These are phyloP conservation scores for Reticulitermes speratus DNA, from an alignment of 1,140 invertebrate genomes.

Conservation along the genomic window DNA sequence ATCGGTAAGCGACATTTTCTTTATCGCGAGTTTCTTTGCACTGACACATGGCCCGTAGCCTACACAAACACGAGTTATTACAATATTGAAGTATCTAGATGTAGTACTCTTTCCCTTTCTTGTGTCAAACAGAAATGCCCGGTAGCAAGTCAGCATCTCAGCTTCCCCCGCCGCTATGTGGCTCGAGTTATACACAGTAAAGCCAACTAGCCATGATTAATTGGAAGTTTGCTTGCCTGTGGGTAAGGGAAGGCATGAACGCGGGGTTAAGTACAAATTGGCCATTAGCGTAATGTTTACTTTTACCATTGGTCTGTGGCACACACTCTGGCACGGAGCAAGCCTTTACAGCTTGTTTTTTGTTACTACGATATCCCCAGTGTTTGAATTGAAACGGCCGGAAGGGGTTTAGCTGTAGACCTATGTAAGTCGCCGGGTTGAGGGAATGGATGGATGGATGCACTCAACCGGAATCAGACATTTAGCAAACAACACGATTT, in stretches of 20 bases:
- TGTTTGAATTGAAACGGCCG: not conserved
- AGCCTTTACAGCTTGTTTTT: constrained; percentile 7
- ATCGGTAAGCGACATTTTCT: not conserved
- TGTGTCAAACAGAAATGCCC: not conserved
- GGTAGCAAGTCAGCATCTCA: not conserved
- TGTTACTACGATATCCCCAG: not conserved
- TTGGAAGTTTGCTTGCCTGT: constrained; percentile 26
- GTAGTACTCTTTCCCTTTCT: too few species aligned
- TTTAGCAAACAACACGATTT: constrained; percentile 28
- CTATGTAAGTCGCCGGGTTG: not conserved
- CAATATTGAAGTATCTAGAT: too few species aligned
- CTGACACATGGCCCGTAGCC: not conserved
- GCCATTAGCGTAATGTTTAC: constrained; percentile 26
- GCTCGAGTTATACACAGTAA: not conserved
- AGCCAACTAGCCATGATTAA: constrained; percentile 27
- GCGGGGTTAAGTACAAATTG: constrained; percentile 26
- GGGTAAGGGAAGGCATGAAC: constrained; percentile 25
- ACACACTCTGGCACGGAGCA: not conserved
- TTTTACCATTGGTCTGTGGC: constrained; percentile 27
- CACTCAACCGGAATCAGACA: constrained; percentile 29
- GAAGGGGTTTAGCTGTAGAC: constrained; percentile 5
- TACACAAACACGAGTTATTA: not conserved
- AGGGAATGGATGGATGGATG: not conserved
- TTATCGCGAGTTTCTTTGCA: not conserved
- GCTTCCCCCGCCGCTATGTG: not conserved